Evolutionary conservation across 30 jellyfish, hydroid and myxozoan species (phyloP).

Genomic region (Cassiopea andromeda): DNA sequence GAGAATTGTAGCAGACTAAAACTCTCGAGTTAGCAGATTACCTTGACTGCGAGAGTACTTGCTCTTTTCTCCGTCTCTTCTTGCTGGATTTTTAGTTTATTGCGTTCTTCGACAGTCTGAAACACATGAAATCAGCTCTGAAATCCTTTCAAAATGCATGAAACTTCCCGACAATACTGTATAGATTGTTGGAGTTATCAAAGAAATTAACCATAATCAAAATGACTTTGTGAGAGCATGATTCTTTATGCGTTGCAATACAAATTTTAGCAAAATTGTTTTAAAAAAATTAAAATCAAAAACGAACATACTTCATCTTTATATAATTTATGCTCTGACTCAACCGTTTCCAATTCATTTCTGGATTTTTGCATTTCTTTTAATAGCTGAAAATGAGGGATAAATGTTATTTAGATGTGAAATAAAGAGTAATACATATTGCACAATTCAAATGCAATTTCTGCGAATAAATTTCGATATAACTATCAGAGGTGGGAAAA

Average conservation of each 20-base stretch:
- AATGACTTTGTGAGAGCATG: too few relatives aligned
- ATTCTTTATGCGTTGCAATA: too few relatives aligned
- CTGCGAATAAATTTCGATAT: too few relatives aligned
- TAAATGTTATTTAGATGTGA: not conserved
- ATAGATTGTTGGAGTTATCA: too few relatives aligned
- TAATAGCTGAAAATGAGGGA: slow-evolving; percentile 8
- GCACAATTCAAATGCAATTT: too few relatives aligned
- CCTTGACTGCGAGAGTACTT: slow-evolving; percentile 96
- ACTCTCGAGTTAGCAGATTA: not conserved
- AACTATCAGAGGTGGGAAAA: too few relatives aligned
- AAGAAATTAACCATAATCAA: too few relatives aligned
- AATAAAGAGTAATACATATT: not conserved
- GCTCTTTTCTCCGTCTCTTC: slow-evolving; percentile 95
- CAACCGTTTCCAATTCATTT: slow-evolving; percentile 28
- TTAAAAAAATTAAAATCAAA: not conserved
- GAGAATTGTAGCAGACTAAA: too few relatives aligned
- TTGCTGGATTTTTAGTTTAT: slow-evolving; percentile 51
- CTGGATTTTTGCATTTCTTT: slow-evolving; percentile 34
- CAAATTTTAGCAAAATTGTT: too few relatives aligned
- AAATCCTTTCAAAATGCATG: too few relatives aligned
- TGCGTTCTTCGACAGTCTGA: slow-evolving; percentile 62
- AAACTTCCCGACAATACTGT: too few relatives aligned
- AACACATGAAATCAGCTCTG: not conserved
- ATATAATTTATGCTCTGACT: slow-evolving; percentile 4
- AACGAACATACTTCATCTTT: slow-evolving; percentile 37